These are phyloP conservation scores for Acanthosepion lycidas DNA, from an alignment of 2,888 invertebrate species.

Conservation along the genomic window DNA sequence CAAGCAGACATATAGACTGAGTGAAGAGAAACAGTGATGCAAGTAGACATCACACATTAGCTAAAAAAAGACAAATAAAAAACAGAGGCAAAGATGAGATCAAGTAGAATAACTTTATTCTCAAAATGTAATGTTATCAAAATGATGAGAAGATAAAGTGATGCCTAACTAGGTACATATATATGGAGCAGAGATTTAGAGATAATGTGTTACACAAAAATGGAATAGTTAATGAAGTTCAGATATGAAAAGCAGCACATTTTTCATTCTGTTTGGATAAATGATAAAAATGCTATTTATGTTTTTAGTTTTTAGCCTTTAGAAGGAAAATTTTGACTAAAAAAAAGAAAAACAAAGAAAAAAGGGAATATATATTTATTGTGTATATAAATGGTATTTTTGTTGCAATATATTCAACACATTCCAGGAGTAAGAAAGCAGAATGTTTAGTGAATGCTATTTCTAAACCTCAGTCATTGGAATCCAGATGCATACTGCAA, in stretches of 20 bases:
- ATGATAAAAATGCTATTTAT: conserved; percentile 22
- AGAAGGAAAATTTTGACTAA: neutral
- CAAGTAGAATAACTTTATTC: neutral
- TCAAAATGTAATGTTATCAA: conserved; percentile 33
- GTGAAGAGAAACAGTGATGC: neutral
- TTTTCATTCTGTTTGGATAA: neutral
- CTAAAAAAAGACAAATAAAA: too few relatives aligned
- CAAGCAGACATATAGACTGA: neutral
- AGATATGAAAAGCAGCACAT: conserved; percentile 5
- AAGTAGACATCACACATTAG: neutral
- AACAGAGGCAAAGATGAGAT: neutral
- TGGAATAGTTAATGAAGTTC: conserved; percentile 33
- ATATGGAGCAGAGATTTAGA: neutral
- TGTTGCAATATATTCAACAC: too few relatives aligned
- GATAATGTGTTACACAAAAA: neutral
- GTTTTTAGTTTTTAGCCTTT: neutral
- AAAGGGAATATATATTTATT: neutral
- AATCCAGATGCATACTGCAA: too few relatives aligned
- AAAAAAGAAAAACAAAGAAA: neutral
- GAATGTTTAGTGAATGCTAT: too few relatives aligned
- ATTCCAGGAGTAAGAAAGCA: too few relatives aligned
- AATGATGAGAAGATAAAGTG: conserved; percentile 1
- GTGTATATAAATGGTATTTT: too few relatives aligned
- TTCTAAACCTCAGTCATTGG: too few relatives aligned
- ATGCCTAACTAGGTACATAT: conserved; percentile 22